phyloP scores from a whole-genome alignment of 2,797 vertebrate species.

The Euphonia xanthogaster region DNA sequence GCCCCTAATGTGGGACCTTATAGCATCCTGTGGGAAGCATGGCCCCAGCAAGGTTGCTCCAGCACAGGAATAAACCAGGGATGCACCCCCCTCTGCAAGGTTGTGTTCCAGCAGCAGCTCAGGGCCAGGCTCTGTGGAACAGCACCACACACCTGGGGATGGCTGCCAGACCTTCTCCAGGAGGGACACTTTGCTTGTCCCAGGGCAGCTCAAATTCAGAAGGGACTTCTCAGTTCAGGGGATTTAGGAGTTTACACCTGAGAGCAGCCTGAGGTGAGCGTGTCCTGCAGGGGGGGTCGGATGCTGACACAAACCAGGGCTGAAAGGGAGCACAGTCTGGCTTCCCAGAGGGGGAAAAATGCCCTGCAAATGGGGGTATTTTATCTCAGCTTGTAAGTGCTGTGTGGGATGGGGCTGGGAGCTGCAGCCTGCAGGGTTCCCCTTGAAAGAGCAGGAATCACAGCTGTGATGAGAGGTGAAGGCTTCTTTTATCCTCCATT shows the following conservation, averaged over 20 bases:
- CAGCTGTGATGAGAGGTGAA: rapidly evolving
- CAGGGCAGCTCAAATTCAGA: neutral
- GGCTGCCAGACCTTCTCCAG: neutral
- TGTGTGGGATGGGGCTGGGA: neutral
- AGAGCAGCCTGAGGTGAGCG: rapidly evolving
- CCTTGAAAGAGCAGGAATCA: neutral
- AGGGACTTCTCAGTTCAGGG: neutral
- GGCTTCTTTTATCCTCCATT: neutral
- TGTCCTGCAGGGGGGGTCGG: neutral
- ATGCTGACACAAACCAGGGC: neutral
- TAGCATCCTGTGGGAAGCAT: neutral
- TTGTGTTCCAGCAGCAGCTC: neutral
- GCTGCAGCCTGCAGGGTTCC: neutral
- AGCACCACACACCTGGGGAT: rapidly evolving
- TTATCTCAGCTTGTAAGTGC: neutral
- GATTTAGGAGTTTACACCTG: neutral
- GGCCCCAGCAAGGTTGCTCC: neutral
- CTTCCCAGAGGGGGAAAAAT: neutral
- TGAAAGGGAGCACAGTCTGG: neutral
- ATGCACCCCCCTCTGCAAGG: neutral
- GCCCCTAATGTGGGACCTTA: neutral
- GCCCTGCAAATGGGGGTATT: neutral
- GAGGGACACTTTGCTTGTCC: neutral
- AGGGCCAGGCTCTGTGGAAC: neutral
- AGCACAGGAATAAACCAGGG: neutral